phyloP scores from a whole-genome alignment of 2,113 vertebrate genomes.

The Phasianus colchicus region DNA sequence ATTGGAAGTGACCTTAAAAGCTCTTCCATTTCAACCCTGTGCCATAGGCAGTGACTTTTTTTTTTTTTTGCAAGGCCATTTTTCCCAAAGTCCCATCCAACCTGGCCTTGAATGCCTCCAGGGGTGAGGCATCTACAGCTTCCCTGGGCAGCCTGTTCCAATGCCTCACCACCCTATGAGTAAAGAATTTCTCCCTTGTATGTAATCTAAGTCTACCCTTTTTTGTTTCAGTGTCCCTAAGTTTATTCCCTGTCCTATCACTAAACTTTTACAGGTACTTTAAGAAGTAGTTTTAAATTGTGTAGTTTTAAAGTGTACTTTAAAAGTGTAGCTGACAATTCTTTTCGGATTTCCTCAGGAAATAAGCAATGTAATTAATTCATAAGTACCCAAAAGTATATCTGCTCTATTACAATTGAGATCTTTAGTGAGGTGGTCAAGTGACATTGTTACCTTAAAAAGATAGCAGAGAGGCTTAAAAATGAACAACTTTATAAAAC shows the following conservation, averaged over 20 bases:
- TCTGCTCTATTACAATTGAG: not conserved
- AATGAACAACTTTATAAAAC: not conserved
- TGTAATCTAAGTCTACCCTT: not conserved
- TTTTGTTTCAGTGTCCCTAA: not conserved
- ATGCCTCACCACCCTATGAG: not conserved
- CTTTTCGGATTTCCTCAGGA: not conserved
- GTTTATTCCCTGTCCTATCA: not conserved
- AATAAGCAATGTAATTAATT: not conserved
- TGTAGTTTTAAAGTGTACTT: not conserved
- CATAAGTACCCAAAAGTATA: not conserved
- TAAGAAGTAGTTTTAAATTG: not conserved
- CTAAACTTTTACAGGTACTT: not conserved
- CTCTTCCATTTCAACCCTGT: not conserved
- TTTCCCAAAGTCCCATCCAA: not conserved
- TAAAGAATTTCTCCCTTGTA: not conserved
- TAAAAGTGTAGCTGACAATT: not conserved
- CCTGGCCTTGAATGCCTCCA: not conserved
- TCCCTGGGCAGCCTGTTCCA: not conserved
- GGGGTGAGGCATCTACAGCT: not conserved
- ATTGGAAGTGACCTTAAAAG: not conserved
- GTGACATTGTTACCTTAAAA: not conserved
- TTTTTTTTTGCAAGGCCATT: not conserved
- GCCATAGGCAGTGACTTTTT: not conserved
- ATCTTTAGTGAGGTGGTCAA: not conserved
- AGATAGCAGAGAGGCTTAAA: conserved; percentile 22